Evolutionary conservation across 1,140 invertebrate species (phyloP).

Genomic region (Diachasmimorpha longicaudata): DNA sequence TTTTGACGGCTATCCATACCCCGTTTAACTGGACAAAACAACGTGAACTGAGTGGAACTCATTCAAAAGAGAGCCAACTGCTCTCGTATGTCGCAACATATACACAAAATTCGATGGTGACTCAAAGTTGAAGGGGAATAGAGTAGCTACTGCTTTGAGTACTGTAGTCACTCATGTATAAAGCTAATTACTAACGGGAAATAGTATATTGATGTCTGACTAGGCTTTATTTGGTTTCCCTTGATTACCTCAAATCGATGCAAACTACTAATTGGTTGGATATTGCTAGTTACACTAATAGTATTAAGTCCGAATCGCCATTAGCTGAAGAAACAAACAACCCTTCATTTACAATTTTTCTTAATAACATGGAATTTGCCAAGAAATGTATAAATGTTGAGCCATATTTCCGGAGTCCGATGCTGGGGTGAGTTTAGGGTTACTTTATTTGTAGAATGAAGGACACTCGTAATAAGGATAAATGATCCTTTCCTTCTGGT

Average conservation of each 20-base stretch:
- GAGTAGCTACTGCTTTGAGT: not conserved
- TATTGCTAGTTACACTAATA: not conserved
- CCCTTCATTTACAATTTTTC: too few species aligned
- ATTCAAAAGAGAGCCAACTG: not conserved
- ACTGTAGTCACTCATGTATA: not conserved
- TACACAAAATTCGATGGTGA: not conserved
- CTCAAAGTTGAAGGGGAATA: not conserved
- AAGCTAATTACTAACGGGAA: not conserved
- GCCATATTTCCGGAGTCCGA: too few species aligned
- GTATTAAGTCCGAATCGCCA: not conserved
- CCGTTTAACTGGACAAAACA: not conserved
- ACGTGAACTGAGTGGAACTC: not conserved
- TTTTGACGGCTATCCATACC: too few species aligned
- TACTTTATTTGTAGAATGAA: too few species aligned
- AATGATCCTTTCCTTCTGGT: too few species aligned
- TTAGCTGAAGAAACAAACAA: not conserved
- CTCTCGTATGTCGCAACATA: not conserved
- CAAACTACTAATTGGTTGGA: not conserved
- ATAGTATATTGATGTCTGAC: slow-evolving; percentile 1
- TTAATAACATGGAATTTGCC: too few species aligned
- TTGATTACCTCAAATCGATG: slow-evolving; percentile 1
- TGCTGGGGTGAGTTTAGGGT: too few species aligned
- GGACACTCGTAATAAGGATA: too few species aligned
- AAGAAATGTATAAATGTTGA: too few species aligned
- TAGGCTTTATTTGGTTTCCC: not conserved